Evolutionary conservation across 2,888 invertebrate genomes (phyloP), one percentile per base, ranked within the genome.

Genomic region (Xanthorhoe designata): DNA sequence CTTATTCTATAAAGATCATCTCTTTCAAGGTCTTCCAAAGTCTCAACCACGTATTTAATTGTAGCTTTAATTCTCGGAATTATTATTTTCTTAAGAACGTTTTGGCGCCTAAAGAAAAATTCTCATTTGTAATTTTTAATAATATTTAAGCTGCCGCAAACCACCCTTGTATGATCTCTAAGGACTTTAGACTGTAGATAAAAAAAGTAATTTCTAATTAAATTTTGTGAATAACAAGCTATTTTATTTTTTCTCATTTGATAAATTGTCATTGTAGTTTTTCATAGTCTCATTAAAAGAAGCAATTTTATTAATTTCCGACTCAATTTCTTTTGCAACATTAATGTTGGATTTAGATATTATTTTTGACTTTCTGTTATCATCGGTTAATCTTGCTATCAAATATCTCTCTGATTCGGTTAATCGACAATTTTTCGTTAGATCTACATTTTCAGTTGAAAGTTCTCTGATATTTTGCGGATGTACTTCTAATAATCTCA

Each of bases 1-100:
- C 83, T 84, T 3, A 84, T 75, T 70, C 82, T 78, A 50, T 72
- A 77, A 52, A 80, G 73, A 60, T 85, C 85, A 68, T 87, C 84
- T 69, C 84, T 75, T 1, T 73, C 80, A 17, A 77, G 58, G 59
- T 86, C 85, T 72, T 88, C 83, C 9, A 87, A 38, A 6, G 35
- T 38, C 35, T 10, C 2, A 38, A 38, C 10, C 7, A 38, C 10
- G 9, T 38, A 84, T 0, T 50, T 35, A n/a, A 83, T 76, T 0
- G 82, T 83, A 0, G 60, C 60, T 54, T 75, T 68, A 5, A 78
- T 79, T 71, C 76, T 78, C 52, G n/a, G n/a, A n/a, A n/a, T n/a
- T n/a, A n/a, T n/a, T n/a, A 85, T 72, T 72, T 79, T 86, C 47
- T 70, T 71, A 32, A 85, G 65, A 1, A 82, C 80, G 60, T 85